These are phyloP conservation scores for Microtus montanus DNA, from an alignment of 2,113 vertebrate species.

Conservation along the genomic window DNA sequence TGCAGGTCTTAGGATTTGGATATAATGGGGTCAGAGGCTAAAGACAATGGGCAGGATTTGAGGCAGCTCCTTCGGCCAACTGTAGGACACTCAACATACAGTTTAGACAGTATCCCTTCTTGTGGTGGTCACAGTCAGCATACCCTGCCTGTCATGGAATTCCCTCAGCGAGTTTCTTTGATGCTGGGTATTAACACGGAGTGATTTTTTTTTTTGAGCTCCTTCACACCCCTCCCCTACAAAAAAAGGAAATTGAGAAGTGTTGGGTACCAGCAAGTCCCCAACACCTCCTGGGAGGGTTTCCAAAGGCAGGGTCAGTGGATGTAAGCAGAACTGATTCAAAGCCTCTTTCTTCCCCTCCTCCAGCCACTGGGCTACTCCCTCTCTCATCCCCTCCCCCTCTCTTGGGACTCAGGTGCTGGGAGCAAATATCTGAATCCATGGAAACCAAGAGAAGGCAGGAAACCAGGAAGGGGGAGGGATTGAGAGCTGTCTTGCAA, in stretches of 20 bases:
- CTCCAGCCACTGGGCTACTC: background rate
- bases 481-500: background rate
- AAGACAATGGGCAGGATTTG: background rate
- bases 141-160: background rate
- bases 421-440: constrained; percentile 69
- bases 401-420: constrained; percentile 27
- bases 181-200: background rate
- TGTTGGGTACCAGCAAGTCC: background rate
- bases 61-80: background rate
- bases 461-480: constrained; percentile 24
- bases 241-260: background rate
- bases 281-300: background rate
- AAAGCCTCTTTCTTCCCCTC: background rate
- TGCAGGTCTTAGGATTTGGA: background rate
- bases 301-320: background rate
- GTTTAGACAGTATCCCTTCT: background rate
- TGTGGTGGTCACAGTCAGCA: background rate
- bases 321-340: too few relatives aligned
- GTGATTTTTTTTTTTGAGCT: background rate
- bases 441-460: constrained; percentile 77
- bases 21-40: background rate
- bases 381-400: background rate
- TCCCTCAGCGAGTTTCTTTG: background rate
- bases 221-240: background rate
- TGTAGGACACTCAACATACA: background rate